Evolutionary conservation across 2,888 invertebrate species (phyloP), one percentile per base, ranked within the genome.

Genomic region (Stenotaenia linearis): DNA sequence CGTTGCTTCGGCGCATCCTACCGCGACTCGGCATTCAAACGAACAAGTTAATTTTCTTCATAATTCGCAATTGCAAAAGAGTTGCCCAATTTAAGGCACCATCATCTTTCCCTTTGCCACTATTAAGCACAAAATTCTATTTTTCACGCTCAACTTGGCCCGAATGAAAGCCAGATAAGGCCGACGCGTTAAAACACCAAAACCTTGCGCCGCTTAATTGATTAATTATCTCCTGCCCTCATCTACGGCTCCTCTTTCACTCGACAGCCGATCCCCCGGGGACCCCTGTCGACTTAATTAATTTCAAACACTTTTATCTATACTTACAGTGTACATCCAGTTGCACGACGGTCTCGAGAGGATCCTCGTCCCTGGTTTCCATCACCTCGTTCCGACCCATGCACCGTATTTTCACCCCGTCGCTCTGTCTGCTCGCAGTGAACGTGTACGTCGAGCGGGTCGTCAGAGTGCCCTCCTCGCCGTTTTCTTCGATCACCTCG

Each of bases 381-480:
- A 61, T 61, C 3, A 96, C 95, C 81, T 92, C 89, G 86, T 96
- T 96, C 83, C 91, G 91, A 0, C 93, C 93, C 84, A 91, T 91
- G 84, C 96, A 96, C 83, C 91, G 90, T 85, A 95, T 92, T 83
- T 90, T 90, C 82, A 89, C 90, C 21, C 91, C 92, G 85, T 95
- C 93, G 85, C 95, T 95, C 86, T 90, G 93, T 76, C 94, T 90
- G 4, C 92, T 91, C 30, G 94, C 95, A 82, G 90, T 90, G 87
- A 96, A 95, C 30, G 90, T 90, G 82, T 95, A 87, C 83, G 91
- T 91, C 78, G 94, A 94, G 83, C 89, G 90, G 6, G 95, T 94
- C 82, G 91, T 91, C 25, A 45, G 35, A 28, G 79, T 78, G 35
- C 32, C 69, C 2, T n/a, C 15, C 1, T 25, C 23, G 0, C 74